Conservation (phyloP, 2,113 vertebrate species). For the Poeciliopsis occidentalis region DNA sequence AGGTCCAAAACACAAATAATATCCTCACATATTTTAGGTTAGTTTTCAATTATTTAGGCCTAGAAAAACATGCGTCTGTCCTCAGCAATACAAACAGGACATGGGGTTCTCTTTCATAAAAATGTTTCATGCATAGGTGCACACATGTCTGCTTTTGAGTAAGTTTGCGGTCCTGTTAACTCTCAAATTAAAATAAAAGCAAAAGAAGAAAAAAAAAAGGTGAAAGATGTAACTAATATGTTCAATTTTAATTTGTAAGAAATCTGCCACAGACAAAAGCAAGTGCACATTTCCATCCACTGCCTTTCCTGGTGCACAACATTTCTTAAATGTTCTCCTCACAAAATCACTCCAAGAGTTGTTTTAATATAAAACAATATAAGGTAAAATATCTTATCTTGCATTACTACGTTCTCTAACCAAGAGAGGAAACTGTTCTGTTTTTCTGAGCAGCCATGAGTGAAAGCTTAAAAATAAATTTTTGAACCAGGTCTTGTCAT, state of each 20-base stretch:
- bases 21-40: not conserved
- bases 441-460: conserved; percentile 12
- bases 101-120: not conserved
- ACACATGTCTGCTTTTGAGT: too few species aligned
- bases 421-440: conserved; percentile 1
- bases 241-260: not conserved
- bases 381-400: not conserved
- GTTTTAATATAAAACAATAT: not conserved
- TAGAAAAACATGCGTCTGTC: not conserved
- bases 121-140: not conserved
- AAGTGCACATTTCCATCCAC: too few species aligned
- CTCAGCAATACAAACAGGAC: not conserved
- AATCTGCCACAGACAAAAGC: not conserved
- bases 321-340: not conserved
- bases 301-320: too few species aligned
- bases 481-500: conserved; percentile 29
- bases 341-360: not conserved
- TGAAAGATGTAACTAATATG: not conserved
- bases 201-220: not conserved
- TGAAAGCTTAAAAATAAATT: conserved; percentile 29
- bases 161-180: not conserved
- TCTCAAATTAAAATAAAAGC: not conserved
- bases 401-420: conserved; percentile 11
- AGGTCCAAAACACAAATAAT: not conserved
- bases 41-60: not conserved